Evolutionary conservation across 2,113 vertebrate genomes (phyloP).

Genomic region (Lampris megalopsis): DNA sequence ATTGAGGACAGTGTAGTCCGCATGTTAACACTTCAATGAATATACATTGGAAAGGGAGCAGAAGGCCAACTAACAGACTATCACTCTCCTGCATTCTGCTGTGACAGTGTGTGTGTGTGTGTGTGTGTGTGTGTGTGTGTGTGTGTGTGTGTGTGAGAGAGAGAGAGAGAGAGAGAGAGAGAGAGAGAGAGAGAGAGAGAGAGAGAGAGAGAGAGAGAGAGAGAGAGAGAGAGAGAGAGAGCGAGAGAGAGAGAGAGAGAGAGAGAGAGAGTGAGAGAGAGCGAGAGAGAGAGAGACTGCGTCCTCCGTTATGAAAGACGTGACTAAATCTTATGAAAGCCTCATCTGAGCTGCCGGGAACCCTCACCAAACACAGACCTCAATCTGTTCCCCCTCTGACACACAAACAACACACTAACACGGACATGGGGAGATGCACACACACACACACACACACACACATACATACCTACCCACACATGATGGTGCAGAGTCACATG

Average conservation of each 20-base stretch:
- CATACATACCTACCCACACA: neutral
- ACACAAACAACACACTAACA: neutral
- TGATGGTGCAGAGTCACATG: neutral
- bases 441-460: constrained; percentile 7
- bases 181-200: too few relatives aligned
- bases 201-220: too few relatives aligned
- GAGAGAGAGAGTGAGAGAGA: too few relatives aligned
- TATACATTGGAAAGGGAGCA: constrained; percentile 60
- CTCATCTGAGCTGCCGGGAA: constrained; percentile 38
- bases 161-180: too few relatives aligned
- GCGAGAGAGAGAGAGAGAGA: too few relatives aligned
- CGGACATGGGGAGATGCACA: neutral
- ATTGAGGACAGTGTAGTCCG: constrained; percentile 15
- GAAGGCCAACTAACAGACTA: constrained; percentile 71
- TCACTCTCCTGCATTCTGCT: constrained; percentile 58
- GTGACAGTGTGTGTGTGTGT: constrained; percentile 1
- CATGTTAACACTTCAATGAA: constrained; percentile 29
- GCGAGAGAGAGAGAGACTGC: too few relatives aligned
- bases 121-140: constrained; percentile 3
- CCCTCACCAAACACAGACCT: constrained; percentile 34
- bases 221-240: too few relatives aligned
- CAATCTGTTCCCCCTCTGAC: constrained; percentile 33
- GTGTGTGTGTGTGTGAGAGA: neutral
- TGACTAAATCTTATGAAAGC: constrained; percentile 59
- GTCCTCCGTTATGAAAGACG: constrained; percentile 40